phyloP scores from a whole-genome alignment of 2,888 invertebrate genomes.

The Dryococelus australis region DNA sequence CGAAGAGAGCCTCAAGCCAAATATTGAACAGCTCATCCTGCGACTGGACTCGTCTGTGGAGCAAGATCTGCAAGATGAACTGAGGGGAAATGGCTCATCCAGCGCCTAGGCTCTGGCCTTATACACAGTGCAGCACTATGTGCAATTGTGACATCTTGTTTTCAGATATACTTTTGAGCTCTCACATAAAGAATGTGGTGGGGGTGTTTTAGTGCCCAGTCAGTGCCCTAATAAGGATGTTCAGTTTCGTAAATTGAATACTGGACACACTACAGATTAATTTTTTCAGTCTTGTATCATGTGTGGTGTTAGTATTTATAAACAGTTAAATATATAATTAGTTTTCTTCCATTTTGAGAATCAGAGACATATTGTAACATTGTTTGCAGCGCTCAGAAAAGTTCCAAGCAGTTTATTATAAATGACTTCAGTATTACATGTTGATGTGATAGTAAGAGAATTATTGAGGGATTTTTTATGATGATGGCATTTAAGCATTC shows the following conservation, averaged over 20 bases:
- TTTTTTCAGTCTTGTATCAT: background rate
- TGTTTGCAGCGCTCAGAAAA: background rate
- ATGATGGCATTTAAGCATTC: background rate
- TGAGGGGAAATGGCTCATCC: slow-evolving; percentile 34
- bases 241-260: background rate
- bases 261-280: background rate
- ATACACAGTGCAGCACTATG: background rate
- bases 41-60: slow-evolving; percentile 45
- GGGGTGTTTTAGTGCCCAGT: background rate
- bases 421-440: slow-evolving; percentile 1
- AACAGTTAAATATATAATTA: background rate
- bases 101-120: background rate
- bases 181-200: too few species aligned
- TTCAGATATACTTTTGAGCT: too few species aligned
- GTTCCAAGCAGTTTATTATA: background rate
- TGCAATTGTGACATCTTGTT: background rate
- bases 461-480: background rate
- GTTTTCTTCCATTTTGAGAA: background rate
- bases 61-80: slow-evolving; percentile 42
- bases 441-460: background rate
- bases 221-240: background rate
- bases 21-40: slow-evolving; percentile 45
- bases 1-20: slow-evolving; percentile 42
- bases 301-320: slow-evolving; percentile 16
- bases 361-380: background rate